Base-by-base conservation (phyloP, 1,140 invertebrate genomes). In the Sitobion miscanthi region DNA sequence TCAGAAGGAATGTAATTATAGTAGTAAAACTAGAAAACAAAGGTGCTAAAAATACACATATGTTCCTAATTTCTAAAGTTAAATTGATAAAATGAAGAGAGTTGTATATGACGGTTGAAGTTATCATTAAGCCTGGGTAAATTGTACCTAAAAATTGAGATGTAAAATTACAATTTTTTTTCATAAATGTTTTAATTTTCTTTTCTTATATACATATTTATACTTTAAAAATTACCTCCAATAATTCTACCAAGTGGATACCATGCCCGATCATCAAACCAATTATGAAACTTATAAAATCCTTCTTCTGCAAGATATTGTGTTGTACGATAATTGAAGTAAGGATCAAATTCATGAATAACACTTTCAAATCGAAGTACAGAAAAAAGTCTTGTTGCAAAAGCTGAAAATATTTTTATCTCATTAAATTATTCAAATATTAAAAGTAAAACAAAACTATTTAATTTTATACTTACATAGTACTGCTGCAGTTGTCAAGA, bases 191-290 rank as follows among this genome's bases (percentile, higher is more conserved):
- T 45, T 86, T 30, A 5, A 86, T 57, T 45, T 45, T 30, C 0
- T 21, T 54, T 86, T 42, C 4, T 45, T 30, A 52, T 49, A 23
- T 14, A 30, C 4, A 86, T n/a, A 49, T 47, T 88, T 49, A 87
- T 88, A 35, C 30, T 47, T 35, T 45, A 86, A 69, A 94, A 94
- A 93, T 95, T 95, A 97, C 97, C 98, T 95, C 98, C 98, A 95
- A 99, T 99, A 95, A 99, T 99, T 95, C 99, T 97, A 23, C 99
- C 99, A 54, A 99, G 96, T 1, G 99, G 99, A 96, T 99, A 99
- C 99, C 99, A 99, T 95, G 99, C 99, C 95, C 98, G 95, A 95
- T 99, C 99, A 96, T 99, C 99, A 96, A 99, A 99, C 99, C 99
- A 99, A 95, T 99, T 99, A 95, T 99, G 98, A 95, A 99, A 99